Base-by-base conservation (phyloP, 1,140 invertebrate species). In the Cydia strobilella region DNA sequence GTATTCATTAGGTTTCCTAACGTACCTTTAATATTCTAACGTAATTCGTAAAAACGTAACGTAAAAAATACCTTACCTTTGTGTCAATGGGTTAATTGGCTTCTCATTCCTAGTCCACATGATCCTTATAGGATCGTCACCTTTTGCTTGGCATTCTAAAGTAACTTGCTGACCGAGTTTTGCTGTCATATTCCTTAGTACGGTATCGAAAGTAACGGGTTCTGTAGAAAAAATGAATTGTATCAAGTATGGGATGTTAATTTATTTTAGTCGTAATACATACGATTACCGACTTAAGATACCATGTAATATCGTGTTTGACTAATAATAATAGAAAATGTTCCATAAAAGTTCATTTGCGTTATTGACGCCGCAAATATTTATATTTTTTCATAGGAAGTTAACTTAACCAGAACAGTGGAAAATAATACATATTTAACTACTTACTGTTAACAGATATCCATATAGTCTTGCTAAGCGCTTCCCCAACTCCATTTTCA, bases 101-200 rank as follows among this genome's bases (percentile, higher is more conserved):
- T 95, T 95, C 73, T 94, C 95, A 84, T 96, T 96, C 77, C 95
- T 94, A 51, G 94, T 95, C 96, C 97, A 98, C 65, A 95, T 94
- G 10, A 98, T 95, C 78, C 96, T 95, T 74, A 98, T 95, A 1
- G 97, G 97, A 83, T 96, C 95, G 88, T 98, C 97, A 4, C 98
- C 98, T 80, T 96, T 96, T 0, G 97, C 97, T 74, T 96, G 95
- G 82, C 98, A 98, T 31, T 96, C 94, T 72, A 98, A 91, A 2
- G 94, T 94, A 0, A 96, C 94, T 3, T 95, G 94, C 82, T 96
- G 96, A 13, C 96, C 94, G 75, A 96, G 88, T 84, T 96, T 94
- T 48, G 95, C 95, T 7, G 96, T 96, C 51, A 96, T 90, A 82
- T 96, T 96, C 77, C 95, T 94, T 54, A 95, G 94, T 45, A 95